Evolutionary conservation across 2,888 invertebrate species (phyloP).

Genomic region (Periphyllus acericola): DNA sequence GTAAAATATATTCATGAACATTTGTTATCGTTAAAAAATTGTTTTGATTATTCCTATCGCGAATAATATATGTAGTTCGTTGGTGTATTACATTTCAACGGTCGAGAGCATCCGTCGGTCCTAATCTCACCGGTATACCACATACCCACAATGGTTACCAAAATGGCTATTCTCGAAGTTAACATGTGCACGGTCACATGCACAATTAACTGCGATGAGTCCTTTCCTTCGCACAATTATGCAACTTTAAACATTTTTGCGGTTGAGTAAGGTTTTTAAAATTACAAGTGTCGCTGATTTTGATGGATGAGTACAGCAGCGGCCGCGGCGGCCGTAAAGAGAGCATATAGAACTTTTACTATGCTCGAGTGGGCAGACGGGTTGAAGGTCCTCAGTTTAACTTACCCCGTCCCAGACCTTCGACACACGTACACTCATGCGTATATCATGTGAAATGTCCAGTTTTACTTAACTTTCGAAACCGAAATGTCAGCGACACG

Average conservation of each 20-base stretch:
- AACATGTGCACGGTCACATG: neutral
- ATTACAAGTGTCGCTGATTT: conserved; percentile 20
- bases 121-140: neutral
- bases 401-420: neutral
- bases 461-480: conserved; percentile 45
- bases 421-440: neutral
- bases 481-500: conserved; percentile 53
- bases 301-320: conserved; percentile 33
- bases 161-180: neutral
- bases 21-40: too few species aligned
- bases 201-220: neutral
- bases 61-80: neutral
- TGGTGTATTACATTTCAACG: neutral
- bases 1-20: too few species aligned
- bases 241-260: neutral
- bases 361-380: conserved; percentile 8
- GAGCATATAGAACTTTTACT: conserved; percentile 18
- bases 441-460: conserved; percentile 40
- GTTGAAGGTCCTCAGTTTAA: conserved; percentile 25
- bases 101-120: neutral
- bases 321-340: conserved; percentile 8
- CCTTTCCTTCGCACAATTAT: neutral
- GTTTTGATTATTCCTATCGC: too few species aligned
- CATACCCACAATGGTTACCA: too few species aligned
- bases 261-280: conserved; percentile 31